phyloP scores from a whole-genome alignment of 2,113 vertebrate species.

The Rhinoptilus africanus region DNA sequence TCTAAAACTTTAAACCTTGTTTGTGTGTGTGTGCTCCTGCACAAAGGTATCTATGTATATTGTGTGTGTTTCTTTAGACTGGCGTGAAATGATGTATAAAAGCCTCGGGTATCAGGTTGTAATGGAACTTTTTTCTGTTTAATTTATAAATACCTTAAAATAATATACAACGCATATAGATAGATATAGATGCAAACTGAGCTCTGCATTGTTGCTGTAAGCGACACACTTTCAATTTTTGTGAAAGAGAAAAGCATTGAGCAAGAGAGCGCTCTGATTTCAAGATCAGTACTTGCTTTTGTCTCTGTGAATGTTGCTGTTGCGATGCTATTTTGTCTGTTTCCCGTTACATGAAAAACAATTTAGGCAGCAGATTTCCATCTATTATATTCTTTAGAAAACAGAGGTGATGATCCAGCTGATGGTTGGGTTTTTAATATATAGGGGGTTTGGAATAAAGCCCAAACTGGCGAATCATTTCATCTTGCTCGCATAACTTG shows the following conservation, averaged over 20 bases:
- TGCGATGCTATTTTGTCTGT: not conserved
- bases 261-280: not conserved
- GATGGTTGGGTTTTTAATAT: conserved; percentile 17
- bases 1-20: not conserved
- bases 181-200: not conserved
- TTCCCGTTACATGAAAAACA: conserved; percentile 40
- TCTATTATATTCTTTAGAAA: conserved; percentile 54
- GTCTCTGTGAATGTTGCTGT: not conserved
- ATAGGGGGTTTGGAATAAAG: conserved; percentile 17
- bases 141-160: not conserved
- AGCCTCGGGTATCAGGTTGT: not conserved
- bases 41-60: not conserved
- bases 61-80: not conserved
- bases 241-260: not conserved
- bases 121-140: not conserved
- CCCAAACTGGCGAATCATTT: not conserved
- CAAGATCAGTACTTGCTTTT: not conserved
- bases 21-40: not conserved
- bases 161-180: not conserved
- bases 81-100: not conserved
- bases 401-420: not conserved
- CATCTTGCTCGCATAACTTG: conserved; percentile 1
- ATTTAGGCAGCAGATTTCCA: conserved; percentile 44
- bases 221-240: not conserved
- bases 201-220: not conserved